Evolutionary conservation across 2,888 invertebrate species (phyloP).

Genomic region (Onchidella celtica): DNA sequence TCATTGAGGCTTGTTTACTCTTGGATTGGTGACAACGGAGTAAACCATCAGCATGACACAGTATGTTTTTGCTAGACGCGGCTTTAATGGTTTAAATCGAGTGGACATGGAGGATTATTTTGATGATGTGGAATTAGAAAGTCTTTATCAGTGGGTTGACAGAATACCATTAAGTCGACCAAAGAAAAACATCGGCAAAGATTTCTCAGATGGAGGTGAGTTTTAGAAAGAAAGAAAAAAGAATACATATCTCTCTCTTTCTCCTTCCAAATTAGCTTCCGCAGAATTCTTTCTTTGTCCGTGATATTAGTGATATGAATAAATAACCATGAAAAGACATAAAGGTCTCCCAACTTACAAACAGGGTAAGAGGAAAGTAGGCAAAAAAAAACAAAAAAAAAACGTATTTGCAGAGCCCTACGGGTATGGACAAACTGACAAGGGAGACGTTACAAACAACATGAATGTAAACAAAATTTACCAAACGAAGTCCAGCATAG

Average conservation of each 20-base stretch:
- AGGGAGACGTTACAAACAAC: too few species aligned
- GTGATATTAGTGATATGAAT: too few species aligned
- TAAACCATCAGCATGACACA: slow-evolving; percentile 38
- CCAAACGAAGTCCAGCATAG: too few species aligned
- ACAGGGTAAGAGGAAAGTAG: background rate
- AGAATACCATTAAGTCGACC: slow-evolving; percentile 78
- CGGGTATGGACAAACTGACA: too few species aligned
- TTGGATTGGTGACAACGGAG: too few species aligned
- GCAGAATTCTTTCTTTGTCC: background rate
- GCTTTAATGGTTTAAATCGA: slow-evolving; percentile 43
- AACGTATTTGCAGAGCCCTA: too few species aligned
- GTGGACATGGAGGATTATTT: slow-evolving; percentile 73
- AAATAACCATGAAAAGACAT: too few species aligned
- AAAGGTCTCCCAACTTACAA: background rate
- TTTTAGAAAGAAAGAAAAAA: background rate
- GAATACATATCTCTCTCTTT: background rate
- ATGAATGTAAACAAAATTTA: too few species aligned
- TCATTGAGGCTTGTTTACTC: too few species aligned
- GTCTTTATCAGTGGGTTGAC: slow-evolving; percentile 80
- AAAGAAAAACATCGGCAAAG: slow-evolving; percentile 79
- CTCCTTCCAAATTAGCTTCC: too few species aligned
- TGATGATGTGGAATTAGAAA: slow-evolving; percentile 78
- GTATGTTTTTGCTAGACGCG: slow-evolving; percentile 37
- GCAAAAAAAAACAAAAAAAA: background rate
- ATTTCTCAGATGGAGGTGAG: slow-evolving; percentile 81